These are phyloP conservation scores for Acanthopleura granulata DNA, from an alignment of 2,888 invertebrate genomes.

Conservation along the genomic window DNA sequence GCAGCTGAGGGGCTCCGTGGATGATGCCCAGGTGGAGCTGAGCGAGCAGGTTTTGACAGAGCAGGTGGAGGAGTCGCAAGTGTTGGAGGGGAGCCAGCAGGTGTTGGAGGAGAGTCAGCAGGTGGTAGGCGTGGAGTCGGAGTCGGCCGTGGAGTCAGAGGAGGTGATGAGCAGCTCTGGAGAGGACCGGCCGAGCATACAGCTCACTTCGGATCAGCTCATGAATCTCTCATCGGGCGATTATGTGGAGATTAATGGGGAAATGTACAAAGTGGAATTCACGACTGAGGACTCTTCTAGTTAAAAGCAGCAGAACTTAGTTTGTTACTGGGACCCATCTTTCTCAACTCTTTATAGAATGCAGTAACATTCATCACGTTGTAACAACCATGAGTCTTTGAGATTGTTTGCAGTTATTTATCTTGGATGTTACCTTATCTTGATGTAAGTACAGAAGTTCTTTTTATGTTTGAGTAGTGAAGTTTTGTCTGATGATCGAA, in stretches of 20 bases:
- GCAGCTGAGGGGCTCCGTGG: not conserved
- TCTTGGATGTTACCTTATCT: too few relatives aligned
- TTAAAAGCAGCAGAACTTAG: not conserved
- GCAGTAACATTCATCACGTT: too few relatives aligned
- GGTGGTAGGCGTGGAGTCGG: constrained; percentile 3
- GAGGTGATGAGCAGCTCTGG: constrained; percentile 17
- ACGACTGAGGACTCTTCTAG: not conserved
- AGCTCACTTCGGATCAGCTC: constrained; percentile 59
- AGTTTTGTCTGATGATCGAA: too few relatives aligned
- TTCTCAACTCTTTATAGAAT: too few relatives aligned
- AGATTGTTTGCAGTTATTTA: too few relatives aligned
- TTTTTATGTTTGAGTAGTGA: too few relatives aligned
- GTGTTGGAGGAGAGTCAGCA: constrained; percentile 13
- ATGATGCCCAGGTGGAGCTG: not conserved
- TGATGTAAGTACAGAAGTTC: too few relatives aligned
- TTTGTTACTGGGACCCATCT: too few relatives aligned
- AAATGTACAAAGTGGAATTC: constrained; percentile 62
- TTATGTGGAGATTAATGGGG: constrained; percentile 64
- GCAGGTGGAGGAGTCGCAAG: not conserved
- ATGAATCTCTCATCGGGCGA: constrained; percentile 61
- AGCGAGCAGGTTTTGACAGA: not conserved
- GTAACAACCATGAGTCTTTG: too few relatives aligned
- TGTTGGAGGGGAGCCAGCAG: constrained; percentile 28
- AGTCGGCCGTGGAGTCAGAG: constrained; percentile 12
- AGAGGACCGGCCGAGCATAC: constrained; percentile 39